Evolutionary conservation across 2,888 invertebrate genomes (phyloP), one percentile per base, ranked within the genome.

Genomic region (Pyrocoelia pectoralis): DNA sequence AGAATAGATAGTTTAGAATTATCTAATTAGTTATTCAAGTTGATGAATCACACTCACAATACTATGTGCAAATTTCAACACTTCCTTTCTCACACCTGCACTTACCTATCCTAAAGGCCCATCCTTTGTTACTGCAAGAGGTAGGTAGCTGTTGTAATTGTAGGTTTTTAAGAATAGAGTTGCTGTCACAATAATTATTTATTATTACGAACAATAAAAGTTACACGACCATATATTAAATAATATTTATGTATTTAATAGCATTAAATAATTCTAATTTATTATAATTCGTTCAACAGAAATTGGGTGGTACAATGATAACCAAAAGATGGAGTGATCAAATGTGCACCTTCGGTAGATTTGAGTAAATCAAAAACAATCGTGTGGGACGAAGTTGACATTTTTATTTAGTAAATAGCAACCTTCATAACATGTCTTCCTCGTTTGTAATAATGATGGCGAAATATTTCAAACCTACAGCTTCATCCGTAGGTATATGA

Each of bases 61-160:
- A 33, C 46, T 13, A 29, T 61, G 51, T 51, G 49, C 56, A 53
- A 61, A 64, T 70, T 70, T 70, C 68, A 64, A 64, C 67, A 68
- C 68, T 70, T 70, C 68, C 68, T 70, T 70, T 70, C 70, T 70
- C 70, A 70, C 70, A 70, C 70, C 70, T 70, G 68, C 68, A 67
- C 62, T 65, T 61, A 66, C 70, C 70, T 65, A 67, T 66, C 70
- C 68, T 66, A 66, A 29, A 50, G 50, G 61, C 63, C 68, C 59
- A 68, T 67, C 68, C 68, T 65, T 68, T 60, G 49, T 56, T 64
- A 57, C 56, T 55, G 51, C 54, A 60, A 43, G 61, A 56, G 64
- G 46, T 48, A 29, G 51, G 58, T 48, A 60, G 67, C 65, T 65
- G 60, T 53, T 60, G 60, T 51, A 67, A 68, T 50, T 41, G 33